A percentile compares a stretch with the other conserved stretches of the same genome.
phyloP scores from a whole-genome alignment of 1,140 invertebrate species.

The Teleogryllus occipitalis region DNA sequence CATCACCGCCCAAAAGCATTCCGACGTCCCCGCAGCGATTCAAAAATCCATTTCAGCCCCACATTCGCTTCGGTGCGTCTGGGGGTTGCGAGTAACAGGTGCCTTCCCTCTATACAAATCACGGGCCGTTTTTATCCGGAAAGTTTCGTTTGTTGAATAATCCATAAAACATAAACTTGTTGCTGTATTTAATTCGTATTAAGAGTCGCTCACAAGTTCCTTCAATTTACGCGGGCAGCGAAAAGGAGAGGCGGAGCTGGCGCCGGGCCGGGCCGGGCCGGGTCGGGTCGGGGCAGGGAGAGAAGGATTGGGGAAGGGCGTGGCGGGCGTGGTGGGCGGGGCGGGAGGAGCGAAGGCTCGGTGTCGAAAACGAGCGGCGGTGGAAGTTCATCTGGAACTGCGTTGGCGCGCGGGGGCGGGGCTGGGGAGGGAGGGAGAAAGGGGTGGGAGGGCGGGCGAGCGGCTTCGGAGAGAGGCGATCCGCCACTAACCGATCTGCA shows the following conservation, averaged over 20 bases:
- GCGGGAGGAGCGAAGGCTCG: too few relatives aligned
- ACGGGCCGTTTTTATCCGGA: not conserved
- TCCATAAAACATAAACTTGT: conserved; percentile 5
- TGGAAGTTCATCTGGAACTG: too few relatives aligned
- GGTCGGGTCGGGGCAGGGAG: too few relatives aligned
- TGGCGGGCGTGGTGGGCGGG: too few relatives aligned
- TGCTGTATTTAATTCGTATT: not conserved
- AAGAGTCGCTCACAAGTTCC: not conserved
- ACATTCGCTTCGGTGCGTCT: not conserved
- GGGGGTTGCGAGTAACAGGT: not conserved
- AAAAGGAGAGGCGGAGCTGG: not conserved
- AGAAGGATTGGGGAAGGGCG: too few relatives aligned
- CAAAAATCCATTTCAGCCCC: not conserved
- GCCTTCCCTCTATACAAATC: not conserved
- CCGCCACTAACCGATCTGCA: too few relatives aligned
- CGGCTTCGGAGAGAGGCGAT: too few relatives aligned
- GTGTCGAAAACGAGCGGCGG: too few relatives aligned
- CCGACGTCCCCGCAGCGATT: not conserved
- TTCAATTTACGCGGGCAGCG: not conserved
- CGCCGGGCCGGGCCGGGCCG: too few relatives aligned
- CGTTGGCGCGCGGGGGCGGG: too few relatives aligned
- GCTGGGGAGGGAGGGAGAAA: too few relatives aligned
- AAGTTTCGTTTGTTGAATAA: not conserved
- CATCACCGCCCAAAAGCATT: not conserved
- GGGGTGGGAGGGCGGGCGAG: too few relatives aligned